phyloP scores from a whole-genome alignment of 2,113 vertebrate genomes.

The Conger conger region DNA sequence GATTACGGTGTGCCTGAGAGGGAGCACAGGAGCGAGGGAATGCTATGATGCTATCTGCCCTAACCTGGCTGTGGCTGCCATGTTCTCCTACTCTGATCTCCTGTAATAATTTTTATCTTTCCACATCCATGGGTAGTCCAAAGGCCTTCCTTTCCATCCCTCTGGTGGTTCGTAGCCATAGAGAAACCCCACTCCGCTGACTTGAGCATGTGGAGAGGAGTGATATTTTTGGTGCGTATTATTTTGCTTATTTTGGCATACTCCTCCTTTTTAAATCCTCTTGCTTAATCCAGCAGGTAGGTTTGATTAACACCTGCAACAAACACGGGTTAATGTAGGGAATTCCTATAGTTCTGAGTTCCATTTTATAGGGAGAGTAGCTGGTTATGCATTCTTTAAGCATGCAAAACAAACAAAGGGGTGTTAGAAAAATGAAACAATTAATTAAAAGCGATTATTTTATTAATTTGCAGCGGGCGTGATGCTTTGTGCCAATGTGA shows the following conservation, averaged over 20 bases:
- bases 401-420: too few relatives aligned
- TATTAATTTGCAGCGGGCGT: neutral
- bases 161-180: neutral
- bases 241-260: neutral
- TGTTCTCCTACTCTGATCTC: slow-evolving; percentile 9
- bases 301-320: slow-evolving; percentile 13
- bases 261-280: neutral
- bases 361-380: too few relatives aligned
- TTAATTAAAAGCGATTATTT: too few relatives aligned
- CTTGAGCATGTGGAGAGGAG: neutral
- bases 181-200: neutral
- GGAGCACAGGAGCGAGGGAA: neutral
- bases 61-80: slow-evolving; percentile 8
- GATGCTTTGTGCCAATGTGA: neutral
- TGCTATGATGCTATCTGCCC: neutral
- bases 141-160: neutral
- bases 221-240: slow-evolving; percentile 8
- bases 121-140: neutral
- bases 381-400: too few relatives aligned
- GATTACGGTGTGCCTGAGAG: neutral
- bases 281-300: neutral
- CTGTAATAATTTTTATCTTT: neutral
- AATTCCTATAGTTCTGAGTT: too few relatives aligned
- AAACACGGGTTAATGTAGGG: neutral
- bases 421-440: too few relatives aligned